phyloP scores from a whole-genome alignment of 2,797 vertebrate species.

The Sylvia borin region DNA sequence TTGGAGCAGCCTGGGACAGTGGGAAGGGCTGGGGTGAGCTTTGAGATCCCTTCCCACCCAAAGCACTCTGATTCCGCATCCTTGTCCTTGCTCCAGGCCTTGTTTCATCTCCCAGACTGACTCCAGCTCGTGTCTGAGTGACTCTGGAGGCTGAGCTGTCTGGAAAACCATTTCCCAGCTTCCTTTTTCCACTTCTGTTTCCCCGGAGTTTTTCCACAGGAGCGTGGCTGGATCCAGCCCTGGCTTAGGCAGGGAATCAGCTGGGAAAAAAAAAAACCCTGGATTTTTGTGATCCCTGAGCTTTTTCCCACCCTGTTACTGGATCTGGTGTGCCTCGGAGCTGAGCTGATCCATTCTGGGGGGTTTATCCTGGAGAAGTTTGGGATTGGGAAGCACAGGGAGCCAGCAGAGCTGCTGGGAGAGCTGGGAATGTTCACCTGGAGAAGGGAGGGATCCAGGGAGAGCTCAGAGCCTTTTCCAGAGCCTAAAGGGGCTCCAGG shows the following conservation, averaged over 20 bases:
- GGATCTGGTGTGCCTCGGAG: background rate
- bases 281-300: background rate
- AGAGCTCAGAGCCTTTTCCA: rapidly evolving
- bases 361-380: background rate
- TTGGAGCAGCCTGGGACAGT: background rate
- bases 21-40: background rate
- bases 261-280: background rate
- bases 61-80: too few relatives aligned
- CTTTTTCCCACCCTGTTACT: background rate
- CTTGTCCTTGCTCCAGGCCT: background rate
- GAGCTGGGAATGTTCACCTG: background rate
- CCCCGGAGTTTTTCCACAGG: background rate
- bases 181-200: background rate
- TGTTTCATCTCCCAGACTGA: background rate
- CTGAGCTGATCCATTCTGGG: background rate
- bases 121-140: background rate
- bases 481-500: background rate
- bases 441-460: background rate
- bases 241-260: background rate
- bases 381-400: background rate
- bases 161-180: background rate
- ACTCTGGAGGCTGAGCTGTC: background rate
- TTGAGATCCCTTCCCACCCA: background rate
- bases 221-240: background rate
- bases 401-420: background rate